phyloP scores from a whole-genome alignment of 2,888 invertebrate species.

The Rutpela maculata region DNA sequence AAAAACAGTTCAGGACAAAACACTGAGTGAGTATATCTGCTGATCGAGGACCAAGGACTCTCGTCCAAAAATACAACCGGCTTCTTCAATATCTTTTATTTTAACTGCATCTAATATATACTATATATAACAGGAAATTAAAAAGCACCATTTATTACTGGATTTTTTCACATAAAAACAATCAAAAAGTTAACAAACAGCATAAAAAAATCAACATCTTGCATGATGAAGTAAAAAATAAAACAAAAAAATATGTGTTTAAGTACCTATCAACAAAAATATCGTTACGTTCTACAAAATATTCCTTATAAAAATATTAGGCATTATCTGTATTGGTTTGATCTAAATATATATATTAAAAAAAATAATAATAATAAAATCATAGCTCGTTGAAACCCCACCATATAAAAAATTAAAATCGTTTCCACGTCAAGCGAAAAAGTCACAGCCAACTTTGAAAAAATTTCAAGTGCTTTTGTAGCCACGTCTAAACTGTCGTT shows the following conservation, averaged over 20 bases:
- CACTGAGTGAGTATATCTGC: no score
- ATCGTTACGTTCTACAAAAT: slow-evolving; percentile 42
- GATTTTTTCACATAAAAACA: slow-evolving; percentile 50
- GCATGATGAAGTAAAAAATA: slow-evolving; percentile 42
- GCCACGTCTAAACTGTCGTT: neutral
- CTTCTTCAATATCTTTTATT: slow-evolving; percentile 54
- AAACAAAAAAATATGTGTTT: slow-evolving; percentile 41
- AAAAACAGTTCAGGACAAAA: no score
- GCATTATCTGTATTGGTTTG: slow-evolving; percentile 37
- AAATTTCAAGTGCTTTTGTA: neutral
- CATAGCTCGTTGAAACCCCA: neutral
- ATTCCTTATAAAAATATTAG: slow-evolving; percentile 53
- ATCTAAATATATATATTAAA: slow-evolving; percentile 14
- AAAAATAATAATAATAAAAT: neutral
- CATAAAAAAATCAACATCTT: slow-evolving; percentile 44
- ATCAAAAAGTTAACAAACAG: slow-evolving; percentile 51
- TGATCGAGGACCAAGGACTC: no score
- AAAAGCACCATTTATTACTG: slow-evolving; percentile 54
- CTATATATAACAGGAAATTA: slow-evolving; percentile 53
- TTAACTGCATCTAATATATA: slow-evolving; percentile 54
- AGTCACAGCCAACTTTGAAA: neutral
- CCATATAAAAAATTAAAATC: neutral
- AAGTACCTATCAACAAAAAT: slow-evolving; percentile 49
- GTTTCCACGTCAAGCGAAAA: neutral
- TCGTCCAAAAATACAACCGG: neutral